These are phyloP conservation scores for Mobula birostris DNA, from an alignment of 2,113 vertebrate genomes.

Conservation along the genomic window DNA sequence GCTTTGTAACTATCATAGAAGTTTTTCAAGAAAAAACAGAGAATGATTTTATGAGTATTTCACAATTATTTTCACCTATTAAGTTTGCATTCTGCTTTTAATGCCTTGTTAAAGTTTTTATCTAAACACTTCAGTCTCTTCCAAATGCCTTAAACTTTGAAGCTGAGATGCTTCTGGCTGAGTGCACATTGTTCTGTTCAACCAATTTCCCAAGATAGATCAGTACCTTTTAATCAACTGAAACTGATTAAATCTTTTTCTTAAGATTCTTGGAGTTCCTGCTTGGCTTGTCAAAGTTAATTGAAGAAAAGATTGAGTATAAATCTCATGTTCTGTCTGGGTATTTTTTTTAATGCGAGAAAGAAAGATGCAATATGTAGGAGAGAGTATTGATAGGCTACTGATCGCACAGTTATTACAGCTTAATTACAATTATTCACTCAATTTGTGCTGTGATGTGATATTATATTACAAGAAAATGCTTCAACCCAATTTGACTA, in stretches of 20 bases:
- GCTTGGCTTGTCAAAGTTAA: neutral
- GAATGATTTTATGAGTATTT: neutral
- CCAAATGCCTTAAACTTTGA: neutral
- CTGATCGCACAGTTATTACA: too few relatives aligned
- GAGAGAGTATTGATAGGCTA: too few relatives aligned
- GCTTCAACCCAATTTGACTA: too few relatives aligned
- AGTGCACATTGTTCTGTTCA: neutral
- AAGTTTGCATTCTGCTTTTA: neutral
- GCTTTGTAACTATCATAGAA: neutral
- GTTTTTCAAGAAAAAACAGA: neutral
- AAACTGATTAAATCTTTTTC: neutral
- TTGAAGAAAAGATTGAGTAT: neutral
- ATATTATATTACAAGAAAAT: too few relatives aligned
- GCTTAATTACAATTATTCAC: too few relatives aligned
- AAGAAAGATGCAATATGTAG: too few relatives aligned
- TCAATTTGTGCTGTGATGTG: too few relatives aligned
- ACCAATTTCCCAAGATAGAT: neutral
- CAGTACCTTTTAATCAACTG: neutral
- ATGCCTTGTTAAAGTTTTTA: neutral
- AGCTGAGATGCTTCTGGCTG: neutral
- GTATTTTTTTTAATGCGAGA: neutral
- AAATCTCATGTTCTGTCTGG: neutral
- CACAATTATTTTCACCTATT: neutral
- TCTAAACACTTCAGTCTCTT: neutral
- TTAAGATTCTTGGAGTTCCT: neutral